Conservation (phyloP, 1,140 invertebrate species). For the Dendroctonus valens region DNA sequence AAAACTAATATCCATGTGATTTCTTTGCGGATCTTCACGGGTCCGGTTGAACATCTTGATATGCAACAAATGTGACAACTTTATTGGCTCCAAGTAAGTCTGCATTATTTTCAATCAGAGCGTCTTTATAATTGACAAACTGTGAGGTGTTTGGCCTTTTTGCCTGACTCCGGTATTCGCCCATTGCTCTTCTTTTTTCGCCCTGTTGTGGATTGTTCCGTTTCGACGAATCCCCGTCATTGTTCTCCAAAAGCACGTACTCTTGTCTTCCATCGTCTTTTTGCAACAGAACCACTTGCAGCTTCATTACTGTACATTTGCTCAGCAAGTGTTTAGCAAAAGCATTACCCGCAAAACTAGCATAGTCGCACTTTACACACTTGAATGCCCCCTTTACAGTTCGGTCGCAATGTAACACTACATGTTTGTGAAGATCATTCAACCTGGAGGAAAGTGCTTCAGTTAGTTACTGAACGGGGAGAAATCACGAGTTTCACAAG, state of each 20-base stretch:
- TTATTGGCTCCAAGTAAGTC: too few species aligned
- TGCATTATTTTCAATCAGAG: too few species aligned
- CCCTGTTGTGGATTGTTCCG: too few species aligned
- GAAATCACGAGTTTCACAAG: background rate
- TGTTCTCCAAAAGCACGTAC: constrained; percentile 1
- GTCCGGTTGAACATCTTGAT: too few species aligned
- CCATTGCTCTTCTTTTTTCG: too few species aligned
- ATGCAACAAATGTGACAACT: too few species aligned
- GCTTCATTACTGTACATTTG: constrained; percentile 8
- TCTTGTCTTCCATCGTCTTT: constrained; percentile 1
- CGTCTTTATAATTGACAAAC: too few species aligned
- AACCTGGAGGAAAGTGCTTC: constrained; percentile 14
- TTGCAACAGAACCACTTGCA: background rate
- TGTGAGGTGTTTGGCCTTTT: too few species aligned
- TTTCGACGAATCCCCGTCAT: background rate
- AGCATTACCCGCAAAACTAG: background rate
- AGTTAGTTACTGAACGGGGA: background rate
- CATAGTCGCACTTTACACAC: constrained; percentile 33
- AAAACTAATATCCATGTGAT: too few species aligned
- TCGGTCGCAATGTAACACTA: constrained; percentile 32
- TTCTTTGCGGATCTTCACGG: too few species aligned
- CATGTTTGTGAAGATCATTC: constrained; percentile 36
- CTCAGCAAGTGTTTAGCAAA: constrained; percentile 26
- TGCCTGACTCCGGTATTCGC: too few species aligned
- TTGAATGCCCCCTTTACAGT: constrained; percentile 24